Evolutionary conservation across 2,888 invertebrate genomes (phyloP), one percentile per base, ranked within the genome.

Genomic region (Operophtera brumata): DNA sequence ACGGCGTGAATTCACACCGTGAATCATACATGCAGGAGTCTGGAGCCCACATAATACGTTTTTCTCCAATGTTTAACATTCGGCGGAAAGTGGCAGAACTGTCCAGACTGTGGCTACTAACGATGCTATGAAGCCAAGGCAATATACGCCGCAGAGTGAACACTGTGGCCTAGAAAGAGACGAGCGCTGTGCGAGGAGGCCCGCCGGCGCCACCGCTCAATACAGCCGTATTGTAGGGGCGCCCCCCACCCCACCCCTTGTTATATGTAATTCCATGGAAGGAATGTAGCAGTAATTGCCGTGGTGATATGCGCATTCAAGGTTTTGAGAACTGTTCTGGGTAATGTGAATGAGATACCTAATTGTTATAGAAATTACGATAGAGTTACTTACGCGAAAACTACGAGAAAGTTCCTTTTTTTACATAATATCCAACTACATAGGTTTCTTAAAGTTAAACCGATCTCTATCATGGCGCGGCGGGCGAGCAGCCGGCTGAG

Each of bases 271-370:
- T 66, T 75, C 69, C 65, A 72, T 70, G 71, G 73, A 70, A 68
- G 73, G 74, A 75, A 73, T 75, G 73, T 72, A 74, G 69, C 70
- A 71, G 71, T 78, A 79, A 80, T 81, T 79, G 78, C 72, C 47
- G 73, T 67, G 66, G 65, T 70, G 71, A 73, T 76, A 71, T 77
- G 75, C 66, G 67, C 68, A 63, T 35, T 25, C 13, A 30, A 8
- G 30, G 6, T 20, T 44, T 12, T 12, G 48, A 37, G 37, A 42
- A 49, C 36, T n/a, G 41, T 40, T 41, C 26, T 30, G 11, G 11
- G 32, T 53, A 11, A 39, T 41, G 32, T 8, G 20, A 20, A 20
- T 20, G 20, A 20, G 20, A 20, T 20, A 20, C 20, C 20, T 20
- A 20, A 2, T 20, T 20, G n/a, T n/a, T n/a, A n/a, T n/a, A 3